Evolutionary conservation across 1,140 invertebrate genomes (phyloP).

Genomic region (Drosophila arawakana): DNA sequence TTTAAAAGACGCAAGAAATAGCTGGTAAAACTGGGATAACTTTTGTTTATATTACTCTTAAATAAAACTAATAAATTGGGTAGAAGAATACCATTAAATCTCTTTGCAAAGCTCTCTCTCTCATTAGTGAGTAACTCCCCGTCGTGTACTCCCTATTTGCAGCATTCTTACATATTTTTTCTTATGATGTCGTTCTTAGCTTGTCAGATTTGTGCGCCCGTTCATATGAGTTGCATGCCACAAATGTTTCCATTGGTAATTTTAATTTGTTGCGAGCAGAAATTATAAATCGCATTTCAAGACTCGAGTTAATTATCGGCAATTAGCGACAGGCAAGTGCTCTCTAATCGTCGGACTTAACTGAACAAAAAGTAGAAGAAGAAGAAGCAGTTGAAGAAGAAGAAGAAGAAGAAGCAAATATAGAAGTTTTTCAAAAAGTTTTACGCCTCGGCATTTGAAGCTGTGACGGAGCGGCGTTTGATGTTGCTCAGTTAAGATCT

Average conservation of each 20-base stretch:
- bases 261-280: constrained; percentile 79
- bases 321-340: constrained; percentile 61
- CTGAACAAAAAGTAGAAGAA: not conserved
- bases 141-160: constrained; percentile 25
- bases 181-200: constrained; percentile 69
- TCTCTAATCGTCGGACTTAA: constrained; percentile 8
- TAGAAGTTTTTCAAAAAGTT: constrained; percentile 5
- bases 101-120: too few species aligned
- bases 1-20: too few species aligned
- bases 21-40: too few species aligned
- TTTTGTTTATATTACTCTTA: too few species aligned
- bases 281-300: constrained; percentile 77
- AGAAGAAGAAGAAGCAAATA: not conserved
- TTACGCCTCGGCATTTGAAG: constrained; percentile 52
- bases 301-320: constrained; percentile 69
- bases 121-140: not conserved
- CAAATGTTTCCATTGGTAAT: constrained; percentile 70
- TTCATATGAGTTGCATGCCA: constrained; percentile 60
- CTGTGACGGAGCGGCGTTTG: constrained; percentile 35
- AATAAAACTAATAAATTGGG: too few species aligned
- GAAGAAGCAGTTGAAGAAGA: not conserved
- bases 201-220: constrained; percentile 75
- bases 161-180: constrained; percentile 61
- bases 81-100: too few species aligned
- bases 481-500: constrained; percentile 57